Evolutionary conservation across 23 tunicate genomes (phyloP).

Genomic region (Clavelina lepadiformis): DNA sequence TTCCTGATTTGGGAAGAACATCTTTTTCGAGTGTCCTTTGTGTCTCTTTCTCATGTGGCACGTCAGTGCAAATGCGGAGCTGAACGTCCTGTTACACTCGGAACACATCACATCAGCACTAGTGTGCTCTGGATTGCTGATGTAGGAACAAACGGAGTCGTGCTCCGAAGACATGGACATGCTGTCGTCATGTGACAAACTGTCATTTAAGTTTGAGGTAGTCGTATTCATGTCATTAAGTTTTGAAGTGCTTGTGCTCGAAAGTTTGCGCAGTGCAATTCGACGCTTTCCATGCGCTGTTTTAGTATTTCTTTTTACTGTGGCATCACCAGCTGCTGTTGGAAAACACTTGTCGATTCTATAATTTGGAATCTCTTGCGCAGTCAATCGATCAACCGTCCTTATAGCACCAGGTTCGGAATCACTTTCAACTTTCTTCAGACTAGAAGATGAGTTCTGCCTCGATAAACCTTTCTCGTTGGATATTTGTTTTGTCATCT

Average conservation of each 20-base stretch:
- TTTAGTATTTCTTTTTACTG: not conserved
- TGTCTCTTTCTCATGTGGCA: constrained; percentile 81
- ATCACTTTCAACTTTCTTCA: too few relatives aligned
- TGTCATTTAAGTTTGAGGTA: not conserved
- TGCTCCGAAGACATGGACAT: not conserved
- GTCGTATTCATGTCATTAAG: not conserved
- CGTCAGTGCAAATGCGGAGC: constrained; percentile 41
- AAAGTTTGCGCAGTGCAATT: constrained; percentile 42
- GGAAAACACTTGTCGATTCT: too few relatives aligned
- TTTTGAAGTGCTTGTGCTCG: constrained; percentile 5
- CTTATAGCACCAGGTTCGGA: too few relatives aligned
- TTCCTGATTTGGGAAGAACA: constrained; percentile 42
- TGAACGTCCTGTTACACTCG: constrained; percentile 30
- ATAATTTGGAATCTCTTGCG: too few relatives aligned
- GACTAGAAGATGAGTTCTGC: too few relatives aligned
- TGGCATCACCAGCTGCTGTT: not conserved
- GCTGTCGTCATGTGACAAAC: not conserved
- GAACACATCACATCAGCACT: constrained; percentile 23
- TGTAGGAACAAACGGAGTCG: not conserved
- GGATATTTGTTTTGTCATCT: too few relatives aligned
- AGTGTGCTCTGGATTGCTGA: not conserved
- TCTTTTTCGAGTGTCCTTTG: constrained; percentile 42
- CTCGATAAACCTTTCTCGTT: too few relatives aligned
- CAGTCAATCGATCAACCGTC: too few relatives aligned
- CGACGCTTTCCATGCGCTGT: constrained; percentile 9